A percentile compares a stretch with the other conserved stretches of the same genome.
phyloP scores from a whole-genome alignment of 2,888 invertebrate species.

The Acanthococcus lagerstroemiae region DNA sequence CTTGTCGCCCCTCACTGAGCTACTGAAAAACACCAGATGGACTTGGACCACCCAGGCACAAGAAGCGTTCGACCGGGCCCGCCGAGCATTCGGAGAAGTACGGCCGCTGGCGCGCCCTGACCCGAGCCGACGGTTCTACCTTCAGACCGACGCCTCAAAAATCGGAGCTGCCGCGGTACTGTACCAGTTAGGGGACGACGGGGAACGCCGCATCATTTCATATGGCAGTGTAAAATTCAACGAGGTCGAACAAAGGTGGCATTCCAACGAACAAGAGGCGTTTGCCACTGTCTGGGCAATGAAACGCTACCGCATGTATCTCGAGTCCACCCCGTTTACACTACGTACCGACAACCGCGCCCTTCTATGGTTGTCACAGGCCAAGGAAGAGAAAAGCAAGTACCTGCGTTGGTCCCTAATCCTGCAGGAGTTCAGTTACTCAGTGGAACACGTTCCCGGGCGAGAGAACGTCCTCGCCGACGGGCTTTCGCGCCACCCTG shows the following conservation, averaged over 20 bases:
- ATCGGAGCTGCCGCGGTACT: constrained; percentile 12
- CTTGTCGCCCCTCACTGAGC: background rate
- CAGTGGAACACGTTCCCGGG: constrained; percentile 32
- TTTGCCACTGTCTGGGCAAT: constrained; percentile 24
- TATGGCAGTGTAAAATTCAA: constrained; percentile 6
- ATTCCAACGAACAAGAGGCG: constrained; percentile 12
- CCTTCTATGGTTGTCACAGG: constrained; percentile 33
- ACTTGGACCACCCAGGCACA: background rate
- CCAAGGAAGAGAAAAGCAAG: constrained; percentile 34
- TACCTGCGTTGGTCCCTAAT: constrained; percentile 35
- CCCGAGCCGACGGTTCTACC: background rate
- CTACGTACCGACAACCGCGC: constrained; percentile 35
- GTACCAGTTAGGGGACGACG: constrained; percentile 1
- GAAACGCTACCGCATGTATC: constrained; percentile 27
- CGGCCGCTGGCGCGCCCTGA: background rate
- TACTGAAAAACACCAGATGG: constrained; percentile 4
- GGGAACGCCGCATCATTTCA: constrained; percentile 1
- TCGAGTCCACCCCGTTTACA: constrained; percentile 34
- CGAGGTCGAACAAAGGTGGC: constrained; percentile 3
- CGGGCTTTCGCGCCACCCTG: constrained; percentile 34
- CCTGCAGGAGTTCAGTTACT: constrained; percentile 35
- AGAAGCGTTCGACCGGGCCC: background rate
- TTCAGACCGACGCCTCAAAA: constrained; percentile 18
- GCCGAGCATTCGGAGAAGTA: background rate
- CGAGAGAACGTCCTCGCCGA: constrained; percentile 35